Evolutionary conservation across 2,113 vertebrate species (phyloP).

Genomic region (Seriola rivoliana): DNA sequence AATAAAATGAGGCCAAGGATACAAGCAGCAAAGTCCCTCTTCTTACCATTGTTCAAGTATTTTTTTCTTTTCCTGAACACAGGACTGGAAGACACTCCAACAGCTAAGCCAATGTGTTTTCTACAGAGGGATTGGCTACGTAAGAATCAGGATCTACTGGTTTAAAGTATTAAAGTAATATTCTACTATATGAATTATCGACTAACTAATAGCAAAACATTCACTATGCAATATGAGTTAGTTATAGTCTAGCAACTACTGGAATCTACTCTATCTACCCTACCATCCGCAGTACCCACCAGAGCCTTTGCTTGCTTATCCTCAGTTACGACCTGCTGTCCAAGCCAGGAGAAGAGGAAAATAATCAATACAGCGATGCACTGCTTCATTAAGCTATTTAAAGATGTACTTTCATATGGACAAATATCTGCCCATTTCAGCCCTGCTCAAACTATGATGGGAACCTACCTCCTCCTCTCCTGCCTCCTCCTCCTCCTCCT

Average conservation of each 20-base stretch:
- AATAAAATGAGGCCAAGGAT: neutral
- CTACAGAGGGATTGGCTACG: neutral
- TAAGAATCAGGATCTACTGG: neutral
- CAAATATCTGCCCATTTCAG: neutral
- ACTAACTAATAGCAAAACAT: neutral
- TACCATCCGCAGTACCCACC: slow-evolving; percentile 58
- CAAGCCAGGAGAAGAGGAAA: slow-evolving; percentile 30
- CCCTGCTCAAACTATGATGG: neutral
- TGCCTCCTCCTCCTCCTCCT: slow-evolving; percentile 60
- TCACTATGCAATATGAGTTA: neutral
- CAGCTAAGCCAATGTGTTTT: neutral
- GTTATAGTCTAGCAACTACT: neutral
- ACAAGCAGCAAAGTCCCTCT: neutral
- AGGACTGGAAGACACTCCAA: neutral
- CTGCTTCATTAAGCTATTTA: slow-evolving; percentile 21
- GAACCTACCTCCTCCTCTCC: slow-evolving; percentile 70
- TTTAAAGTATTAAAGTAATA: neutral
- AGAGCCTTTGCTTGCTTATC: slow-evolving; percentile 44
- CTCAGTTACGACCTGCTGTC: slow-evolving; percentile 47
- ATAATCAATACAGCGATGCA: slow-evolving; percentile 2
- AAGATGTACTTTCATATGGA: slow-evolving; percentile 2
- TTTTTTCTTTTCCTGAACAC: neutral
- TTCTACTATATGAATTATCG: neutral
- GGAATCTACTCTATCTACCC: neutral
- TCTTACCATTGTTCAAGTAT: neutral